Evolutionary conservation across 2,888 invertebrate species (phyloP), one percentile per base, ranked within the genome.

Genomic region (Apocheima hispidaria): DNA sequence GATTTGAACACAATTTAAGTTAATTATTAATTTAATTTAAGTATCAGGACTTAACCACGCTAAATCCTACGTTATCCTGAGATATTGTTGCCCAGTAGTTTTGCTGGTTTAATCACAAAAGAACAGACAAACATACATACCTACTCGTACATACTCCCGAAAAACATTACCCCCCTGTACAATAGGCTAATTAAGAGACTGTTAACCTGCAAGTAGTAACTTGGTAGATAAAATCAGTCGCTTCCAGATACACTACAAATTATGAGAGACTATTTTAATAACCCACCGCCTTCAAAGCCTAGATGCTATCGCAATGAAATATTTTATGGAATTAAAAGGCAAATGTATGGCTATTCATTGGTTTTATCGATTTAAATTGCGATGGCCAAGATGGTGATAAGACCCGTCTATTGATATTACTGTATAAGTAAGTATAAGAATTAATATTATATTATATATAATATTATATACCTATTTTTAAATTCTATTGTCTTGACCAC

Each of bases 311-410:
- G 16, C 2, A 2, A 44, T 44, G 54, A 54, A 18, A 44, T 54
- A 36, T 43, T 44, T 33, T 35, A 35, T 53, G 44, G 33, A 53
- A 23, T 12, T 52, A 41, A 41, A 21, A 9, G 14, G 43, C 33
- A 33, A 43, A 43, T 36, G 44, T 44, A 36, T 18, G 35, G 9
- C 41, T 9, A 43, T 44, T 54, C 54, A 44, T 54, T 44, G 43
- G 35, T 21, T 35, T 53, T 54, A 54, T 54, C 54, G 44, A 54
- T 54, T 54, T 35, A 33, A 33, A 54, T 43, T 44, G 54, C 54
- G 18, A 23, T 18, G 30, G 6, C 20, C 5, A 7, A 28, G 14
- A 38, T 38, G 23, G 33, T 16, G 50, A 51, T 51, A 51, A 28
- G 20, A 30, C 10, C n/a, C 30, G 7, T 7, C 30, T 5, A 30